Evolutionary conservation across 2,797 vertebrate species (phyloP), one percentile per base, ranked within the genome.

Genomic region (Eospalax fontanierii): DNA sequence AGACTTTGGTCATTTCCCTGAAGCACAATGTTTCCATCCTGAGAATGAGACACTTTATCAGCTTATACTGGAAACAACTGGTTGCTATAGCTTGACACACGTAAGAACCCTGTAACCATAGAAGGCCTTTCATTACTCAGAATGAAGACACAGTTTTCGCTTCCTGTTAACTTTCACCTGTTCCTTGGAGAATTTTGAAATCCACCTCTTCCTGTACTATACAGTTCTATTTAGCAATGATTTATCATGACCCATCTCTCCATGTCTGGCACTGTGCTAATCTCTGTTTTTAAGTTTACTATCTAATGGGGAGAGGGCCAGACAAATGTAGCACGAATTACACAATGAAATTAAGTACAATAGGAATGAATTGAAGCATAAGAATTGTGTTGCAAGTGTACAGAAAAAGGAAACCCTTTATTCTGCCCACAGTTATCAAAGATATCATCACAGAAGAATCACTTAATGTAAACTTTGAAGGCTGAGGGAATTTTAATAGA

Each of bases 121-220:
- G n/a, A 94, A 61, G 54, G 18, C 4, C 14, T 95, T 87, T 85
- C 40, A 50, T 75, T 92, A 26, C 82, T 90, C 87, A 65, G 46
- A 96, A 88, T 85, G 82, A 81, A 16, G 26, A 15, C 35, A 38
- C 24, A 57, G 10, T 43, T 74, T 95, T 82, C n/a, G 88, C 35
- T 78, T 84, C 65, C 83, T 75, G 8, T 86, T 80, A 90, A 46
- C 43, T 83, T 89, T 92, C 28, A 94, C 87, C 71, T 85, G 33
- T 18, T 33, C 63, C 46, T 87, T 73, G 71, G 66, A 70, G 74
- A 94, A 88, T 96, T 90, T 94, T 84, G 89, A 95, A 95, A 92
- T 78, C 16, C 40, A 92, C 79, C 68, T 84, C 46, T 80, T 12
- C 4, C 74, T 89, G 57, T 54, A 66, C 3, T 92, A 40, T 89